Conservation (phyloP, 1,140 invertebrate genomes). For the Hesperophylax magnus region DNA sequence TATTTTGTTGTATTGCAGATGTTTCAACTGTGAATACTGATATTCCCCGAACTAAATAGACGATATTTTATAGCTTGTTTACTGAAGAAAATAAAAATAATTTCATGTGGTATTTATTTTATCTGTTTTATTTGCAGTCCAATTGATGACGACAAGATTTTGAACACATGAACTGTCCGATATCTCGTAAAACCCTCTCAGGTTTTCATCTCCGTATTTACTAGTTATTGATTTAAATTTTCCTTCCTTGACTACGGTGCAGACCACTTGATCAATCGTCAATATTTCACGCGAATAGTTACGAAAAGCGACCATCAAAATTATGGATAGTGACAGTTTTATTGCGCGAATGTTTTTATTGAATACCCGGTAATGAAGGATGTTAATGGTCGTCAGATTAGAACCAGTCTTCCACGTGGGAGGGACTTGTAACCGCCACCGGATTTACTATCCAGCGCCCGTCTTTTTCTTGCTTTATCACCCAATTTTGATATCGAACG, state of each 20-base stretch:
- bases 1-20: too few species aligned
- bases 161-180: too few species aligned
- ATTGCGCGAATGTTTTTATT: conserved; percentile 34
- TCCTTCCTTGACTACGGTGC: neutral
- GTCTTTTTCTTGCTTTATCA: conserved; percentile 26
- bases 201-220: too few species aligned
- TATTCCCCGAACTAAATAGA: too few species aligned
- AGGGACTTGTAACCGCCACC: conserved; percentile 19
- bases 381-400: neutral
- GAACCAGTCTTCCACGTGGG: neutral
- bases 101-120: too few species aligned
- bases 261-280: conserved; percentile 20
- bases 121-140: too few species aligned
- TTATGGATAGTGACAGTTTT: conserved; percentile 41
- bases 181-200: too few species aligned
- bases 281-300: conserved; percentile 32
- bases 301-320: conserved; percentile 26
- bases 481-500: conserved; percentile 26
- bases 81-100: too few species aligned
- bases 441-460: conserved; percentile 12
- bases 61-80: too few species aligned
- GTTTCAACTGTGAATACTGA: too few species aligned
- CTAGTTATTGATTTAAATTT: conserved; percentile 6
- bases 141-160: too few species aligned
- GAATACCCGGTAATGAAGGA: neutral